Evolutionary conservation across 2,113 vertebrate genomes (phyloP).

Genomic region (Arvicanthis niloticus): DNA sequence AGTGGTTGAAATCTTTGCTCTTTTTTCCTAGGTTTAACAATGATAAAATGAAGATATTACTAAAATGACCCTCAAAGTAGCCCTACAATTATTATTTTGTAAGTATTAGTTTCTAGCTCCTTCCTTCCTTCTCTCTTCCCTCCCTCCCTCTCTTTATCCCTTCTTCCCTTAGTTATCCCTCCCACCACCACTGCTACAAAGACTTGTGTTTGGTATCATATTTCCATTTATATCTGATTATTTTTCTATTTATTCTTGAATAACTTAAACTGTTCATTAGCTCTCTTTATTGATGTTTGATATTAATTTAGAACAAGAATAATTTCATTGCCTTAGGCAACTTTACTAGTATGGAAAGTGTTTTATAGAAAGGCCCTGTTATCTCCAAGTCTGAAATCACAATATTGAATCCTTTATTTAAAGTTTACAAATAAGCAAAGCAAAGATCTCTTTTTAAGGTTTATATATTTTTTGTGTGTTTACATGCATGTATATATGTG

Average conservation of each 20-base stretch:
- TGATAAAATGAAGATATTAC: slow-evolving; percentile 58
- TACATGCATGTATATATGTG: not conserved
- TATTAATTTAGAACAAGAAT: slow-evolving; percentile 52
- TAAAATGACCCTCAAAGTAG: slow-evolving; percentile 44
- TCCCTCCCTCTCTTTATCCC: not conserved
- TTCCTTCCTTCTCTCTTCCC: not conserved
- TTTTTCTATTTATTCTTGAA: not conserved
- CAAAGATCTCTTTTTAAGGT: not conserved
- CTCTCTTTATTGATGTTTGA: not conserved
- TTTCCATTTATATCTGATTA: slow-evolving; percentile 58
- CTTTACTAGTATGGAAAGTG: slow-evolving; percentile 39
- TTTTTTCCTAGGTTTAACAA: slow-evolving; percentile 72
- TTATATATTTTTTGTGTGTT: not conserved
- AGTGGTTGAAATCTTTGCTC: slow-evolving; percentile 15
- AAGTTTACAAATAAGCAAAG: slow-evolving; percentile 57
- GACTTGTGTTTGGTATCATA: slow-evolving; percentile 27
- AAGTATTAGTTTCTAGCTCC: slow-evolving; percentile 68
- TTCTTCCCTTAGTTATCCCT: no score
- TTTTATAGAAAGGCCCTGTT: slow-evolving; percentile 30
- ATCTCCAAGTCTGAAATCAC: slow-evolving; percentile 41
- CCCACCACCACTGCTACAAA: not conserved
- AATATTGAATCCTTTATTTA: slow-evolving; percentile 59
- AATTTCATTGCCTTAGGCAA: slow-evolving; percentile 39
- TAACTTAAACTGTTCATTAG: not conserved
- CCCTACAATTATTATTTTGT: slow-evolving; percentile 55